phyloP scores from a whole-genome alignment of 2,888 invertebrate species.

The Apamea crenata region DNA sequence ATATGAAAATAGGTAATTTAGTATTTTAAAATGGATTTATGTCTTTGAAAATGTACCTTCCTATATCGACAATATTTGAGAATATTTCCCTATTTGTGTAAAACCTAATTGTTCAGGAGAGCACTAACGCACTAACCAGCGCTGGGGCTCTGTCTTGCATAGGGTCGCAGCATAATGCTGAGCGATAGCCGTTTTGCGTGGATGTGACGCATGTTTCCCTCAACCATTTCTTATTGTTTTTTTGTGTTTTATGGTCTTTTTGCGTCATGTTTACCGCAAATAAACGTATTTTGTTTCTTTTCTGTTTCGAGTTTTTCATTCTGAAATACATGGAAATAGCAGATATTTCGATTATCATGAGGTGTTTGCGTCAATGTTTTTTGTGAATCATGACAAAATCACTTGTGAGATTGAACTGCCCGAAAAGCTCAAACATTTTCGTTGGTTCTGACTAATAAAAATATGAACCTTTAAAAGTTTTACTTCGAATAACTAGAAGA shows the following conservation, averaged over 20 bases:
- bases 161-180: too few relatives aligned
- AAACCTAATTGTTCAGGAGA: neutral
- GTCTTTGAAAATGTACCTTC: neutral
- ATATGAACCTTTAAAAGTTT: neutral
- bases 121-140: too few relatives aligned
- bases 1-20: neutral
- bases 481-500: neutral
- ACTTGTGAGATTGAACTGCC: too few relatives aligned
- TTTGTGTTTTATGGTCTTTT: too few relatives aligned
- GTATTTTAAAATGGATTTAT: neutral
- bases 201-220: too few relatives aligned
- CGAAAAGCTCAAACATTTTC: neutral
- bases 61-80: neutral
- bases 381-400: neutral
- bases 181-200: too few relatives aligned
- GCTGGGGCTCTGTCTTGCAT: too few relatives aligned
- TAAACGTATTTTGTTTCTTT: too few relatives aligned
- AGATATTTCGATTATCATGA: neutral
- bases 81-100: neutral
- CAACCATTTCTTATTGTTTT: too few relatives aligned
- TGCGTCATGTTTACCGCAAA: too few relatives aligned
- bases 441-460: neutral
- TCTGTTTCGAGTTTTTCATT: neutral
- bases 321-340: neutral
- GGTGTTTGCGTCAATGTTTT: neutral